Percentiles rank a stretch among this genome's conserved stretches.
These are phyloP conservation scores for Ptychoptera albimana DNA, from an alignment of 2,888 invertebrate species.

Conservation along the genomic window DNA sequence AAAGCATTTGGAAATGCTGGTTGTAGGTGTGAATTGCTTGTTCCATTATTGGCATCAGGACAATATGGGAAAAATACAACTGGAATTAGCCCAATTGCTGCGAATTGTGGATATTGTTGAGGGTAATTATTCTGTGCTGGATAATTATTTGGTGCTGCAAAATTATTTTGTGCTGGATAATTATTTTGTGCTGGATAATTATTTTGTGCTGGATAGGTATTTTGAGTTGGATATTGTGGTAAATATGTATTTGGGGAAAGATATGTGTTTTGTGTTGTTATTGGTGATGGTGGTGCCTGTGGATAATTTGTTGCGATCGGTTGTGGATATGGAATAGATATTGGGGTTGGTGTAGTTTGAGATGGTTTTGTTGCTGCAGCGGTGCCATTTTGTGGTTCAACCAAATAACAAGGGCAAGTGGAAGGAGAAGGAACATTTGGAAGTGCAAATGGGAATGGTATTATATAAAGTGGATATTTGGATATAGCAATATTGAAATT, in stretches of 20 bases:
- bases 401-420: slow-evolving; percentile 45
- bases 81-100: slow-evolving; percentile 47
- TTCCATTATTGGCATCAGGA: slow-evolving; percentile 30
- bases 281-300: slow-evolving; percentile 6
- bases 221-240: slow-evolving; percentile 16
- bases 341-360: slow-evolving; percentile 15
- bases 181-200: too few species aligned
- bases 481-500: slow-evolving; percentile 19
- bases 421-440: slow-evolving; percentile 44
- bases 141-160: too few species aligned
- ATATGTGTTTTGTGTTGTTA: slow-evolving; percentile 22
- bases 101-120: slow-evolving; percentile 22
- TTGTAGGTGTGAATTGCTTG: slow-evolving; percentile 28
- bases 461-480: slow-evolving; percentile 22
- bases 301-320: slow-evolving; percentile 7
- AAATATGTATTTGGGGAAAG: slow-evolving; percentile 11
- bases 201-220: slow-evolving; percentile 9
- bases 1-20: slow-evolving; percentile 43
- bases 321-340: slow-evolving; percentile 15
- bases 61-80: slow-evolving; percentile 55
- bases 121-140: slow-evolving; percentile 6
- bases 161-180: too few species aligned
- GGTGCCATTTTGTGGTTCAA: slow-evolving; percentile 33
- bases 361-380: slow-evolving; percentile 17
- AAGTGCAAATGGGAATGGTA: slow-evolving; percentile 38